Percentiles rank a stretch among this genome's conserved stretches.
Conservation (phyloP, 2,888 invertebrate genomes). For the Gymnosoma rotundatum region DNA sequence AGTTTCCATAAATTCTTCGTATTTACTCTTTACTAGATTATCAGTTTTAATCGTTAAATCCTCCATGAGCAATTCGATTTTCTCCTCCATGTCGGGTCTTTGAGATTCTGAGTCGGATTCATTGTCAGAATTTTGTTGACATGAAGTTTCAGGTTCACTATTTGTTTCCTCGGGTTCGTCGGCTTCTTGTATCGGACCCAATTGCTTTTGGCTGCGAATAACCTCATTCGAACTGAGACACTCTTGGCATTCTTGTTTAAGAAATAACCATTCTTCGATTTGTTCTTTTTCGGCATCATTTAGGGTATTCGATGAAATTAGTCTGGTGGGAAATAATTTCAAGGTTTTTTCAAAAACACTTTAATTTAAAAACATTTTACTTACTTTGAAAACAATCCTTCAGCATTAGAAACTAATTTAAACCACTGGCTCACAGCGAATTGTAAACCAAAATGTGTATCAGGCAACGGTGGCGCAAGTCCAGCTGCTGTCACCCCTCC, state of each 20-base stretch:
- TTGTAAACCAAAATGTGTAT: slow-evolving; percentile 86
- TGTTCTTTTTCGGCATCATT: slow-evolving; percentile 89
- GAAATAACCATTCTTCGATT: slow-evolving; percentile 91
- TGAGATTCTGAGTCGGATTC: slow-evolving; percentile 83
- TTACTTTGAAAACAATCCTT: slow-evolving; percentile 88
- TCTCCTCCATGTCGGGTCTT: slow-evolving; percentile 87
- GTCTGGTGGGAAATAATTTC: slow-evolving; percentile 70
- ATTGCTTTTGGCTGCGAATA: slow-evolving; percentile 73
- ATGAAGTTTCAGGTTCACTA: slow-evolving; percentile 84
- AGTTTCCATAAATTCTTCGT: slow-evolving; percentile 84
- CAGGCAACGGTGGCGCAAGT: slow-evolving; percentile 58
- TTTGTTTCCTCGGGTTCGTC: slow-evolving; percentile 85
- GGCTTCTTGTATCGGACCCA: slow-evolving; percentile 83
- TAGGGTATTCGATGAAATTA: slow-evolving; percentile 87
- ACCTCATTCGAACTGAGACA: slow-evolving; percentile 84
- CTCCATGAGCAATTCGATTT: slow-evolving; percentile 88
- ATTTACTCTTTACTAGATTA: slow-evolving; percentile 85
- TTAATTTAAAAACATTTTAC: slow-evolving; percentile 38
- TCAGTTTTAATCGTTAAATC: slow-evolving; percentile 89
- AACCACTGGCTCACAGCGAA: slow-evolving; percentile 93
- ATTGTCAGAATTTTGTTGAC: slow-evolving; percentile 81
- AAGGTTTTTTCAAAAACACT: slow-evolving; percentile 1
- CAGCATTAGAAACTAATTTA: slow-evolving; percentile 92
- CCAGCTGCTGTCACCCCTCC: slow-evolving; percentile 68
- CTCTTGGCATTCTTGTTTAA: slow-evolving; percentile 94